phyloP scores from a whole-genome alignment of 2,797 vertebrate genomes.

The Vespertilio murinus region DNA sequence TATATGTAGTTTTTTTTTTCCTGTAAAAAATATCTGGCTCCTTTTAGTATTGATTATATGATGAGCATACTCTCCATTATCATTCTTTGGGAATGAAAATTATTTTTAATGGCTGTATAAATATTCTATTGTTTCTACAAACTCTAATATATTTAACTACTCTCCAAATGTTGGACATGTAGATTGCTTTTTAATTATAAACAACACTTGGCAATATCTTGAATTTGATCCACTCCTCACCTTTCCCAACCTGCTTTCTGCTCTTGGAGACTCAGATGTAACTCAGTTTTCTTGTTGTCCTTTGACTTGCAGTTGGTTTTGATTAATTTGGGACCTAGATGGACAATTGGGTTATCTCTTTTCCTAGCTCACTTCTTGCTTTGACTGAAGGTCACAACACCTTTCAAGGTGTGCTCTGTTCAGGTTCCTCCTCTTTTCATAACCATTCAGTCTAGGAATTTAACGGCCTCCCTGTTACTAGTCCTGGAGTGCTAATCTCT shows the following conservation, averaged over 20 bases:
- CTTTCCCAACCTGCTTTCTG: not conserved
- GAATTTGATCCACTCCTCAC: not conserved
- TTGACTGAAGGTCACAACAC: not conserved
- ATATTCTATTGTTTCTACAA: not conserved
- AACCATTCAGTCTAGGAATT: not conserved
- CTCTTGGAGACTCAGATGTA: not conserved
- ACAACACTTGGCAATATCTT: not conserved
- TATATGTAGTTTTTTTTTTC: not conserved
- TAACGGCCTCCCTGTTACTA: not conserved
- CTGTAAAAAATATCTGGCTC: not conserved
- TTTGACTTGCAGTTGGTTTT: not conserved
- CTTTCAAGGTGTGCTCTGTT: not conserved
- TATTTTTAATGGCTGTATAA: not conserved
- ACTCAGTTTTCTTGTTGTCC: not conserved
- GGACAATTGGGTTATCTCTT: not conserved
- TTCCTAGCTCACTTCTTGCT: not conserved
- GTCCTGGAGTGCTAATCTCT: not conserved
- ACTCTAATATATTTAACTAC: not conserved
- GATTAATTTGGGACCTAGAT: not conserved
- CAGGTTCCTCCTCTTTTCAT: not conserved
- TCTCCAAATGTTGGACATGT: not conserved
- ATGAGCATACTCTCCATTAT: not conserved
- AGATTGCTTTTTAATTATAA: not conserved
- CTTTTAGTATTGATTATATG: not conserved
- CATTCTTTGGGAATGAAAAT: not conserved